phyloP scores from a whole-genome alignment of 2,888 invertebrate species.

The Drosophila barbarae region DNA sequence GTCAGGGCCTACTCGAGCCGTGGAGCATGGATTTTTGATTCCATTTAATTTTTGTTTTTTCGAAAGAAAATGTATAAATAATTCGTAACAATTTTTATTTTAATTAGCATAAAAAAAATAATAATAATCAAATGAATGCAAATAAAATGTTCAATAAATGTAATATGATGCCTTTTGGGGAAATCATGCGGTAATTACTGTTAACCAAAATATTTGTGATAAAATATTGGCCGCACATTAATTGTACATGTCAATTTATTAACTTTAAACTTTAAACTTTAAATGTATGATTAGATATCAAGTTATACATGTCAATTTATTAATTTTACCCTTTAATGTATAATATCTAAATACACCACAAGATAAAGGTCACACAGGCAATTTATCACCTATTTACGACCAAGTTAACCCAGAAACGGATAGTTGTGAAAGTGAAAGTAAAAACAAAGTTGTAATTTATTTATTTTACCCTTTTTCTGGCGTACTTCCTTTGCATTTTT shows the following conservation, averaged over 20 bases:
- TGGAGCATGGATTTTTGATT: background rate
- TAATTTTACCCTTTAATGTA: background rate
- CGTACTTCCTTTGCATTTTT: slow-evolving; percentile 5
- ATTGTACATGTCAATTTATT: background rate
- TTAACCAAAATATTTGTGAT: too few relatives aligned
- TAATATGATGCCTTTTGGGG: too few relatives aligned
- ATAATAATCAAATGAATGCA: background rate
- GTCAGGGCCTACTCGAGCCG: slow-evolving; percentile 43
- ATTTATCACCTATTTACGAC: background rate
- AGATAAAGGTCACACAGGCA: background rate
- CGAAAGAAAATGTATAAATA: background rate
- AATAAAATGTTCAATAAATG: background rate
- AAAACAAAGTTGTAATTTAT: slow-evolving; percentile 23
- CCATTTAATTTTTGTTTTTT: too few relatives aligned
- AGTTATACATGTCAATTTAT: too few relatives aligned
- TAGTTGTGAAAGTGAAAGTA: slow-evolving; percentile 14
- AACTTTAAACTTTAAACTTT: background rate
- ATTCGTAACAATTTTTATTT: background rate
- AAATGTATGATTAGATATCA: background rate
- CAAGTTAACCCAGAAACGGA: slow-evolving; percentile 11
- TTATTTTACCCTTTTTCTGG: slow-evolving; percentile 5
- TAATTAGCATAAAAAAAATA: background rate
- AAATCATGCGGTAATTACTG: background rate
- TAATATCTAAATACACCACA: background rate
- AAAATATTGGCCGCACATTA: background rate